Evolutionary conservation across 2,797 vertebrate species (phyloP), one percentile per base, ranked within the genome.

Genomic region (Danio aesculapii): DNA sequence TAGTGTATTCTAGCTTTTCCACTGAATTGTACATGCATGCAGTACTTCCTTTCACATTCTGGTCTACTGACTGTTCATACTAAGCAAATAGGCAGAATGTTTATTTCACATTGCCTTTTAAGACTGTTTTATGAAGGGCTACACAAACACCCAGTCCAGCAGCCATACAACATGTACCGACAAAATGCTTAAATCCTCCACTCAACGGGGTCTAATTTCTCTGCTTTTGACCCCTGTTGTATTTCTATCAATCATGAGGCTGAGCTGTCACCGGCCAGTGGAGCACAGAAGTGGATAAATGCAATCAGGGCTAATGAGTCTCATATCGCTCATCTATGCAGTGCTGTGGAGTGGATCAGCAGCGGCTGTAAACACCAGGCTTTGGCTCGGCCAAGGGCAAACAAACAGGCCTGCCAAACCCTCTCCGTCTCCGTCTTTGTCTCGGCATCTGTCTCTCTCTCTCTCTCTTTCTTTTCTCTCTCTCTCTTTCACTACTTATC

Each of bases 301-400:
- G 81, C 81, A 85, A 79, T 83, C 78, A 85, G 57, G 62, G 78
- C 75, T 87, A 87, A 87, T 87, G 83, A 87, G 83, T 72, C 83
- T 87, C 75, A 79, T 86, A 85, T 85, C 81, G 46, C 72, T 81
- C 83, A 81, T 83, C 85, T 83, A 79, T 85, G 79, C 81, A 85
- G 81, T 81, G 83, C 75, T 43, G 67, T 39, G 62, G 81, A 86
- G 83, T 81, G 83, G 70, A 86, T 84, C 81, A 77, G 78, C 71
- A 81, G 62, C 78, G 75, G 75, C 79, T 83, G 75, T 87, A 85
- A 87, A 85, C 81, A 85, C 75, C 79, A 78, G 69, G 41, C 66
- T 69, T 77, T 81, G 81, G 75, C 83, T 72, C 76, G 47, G 6
- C 75, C 77, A 58, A 73, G 77, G 81, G 81, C 77, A 84, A 86